Evolutionary conservation across 1,140 invertebrate species (phyloP), one percentile per base, ranked within the genome.

Genomic region (Drosophila leontia): DNA sequence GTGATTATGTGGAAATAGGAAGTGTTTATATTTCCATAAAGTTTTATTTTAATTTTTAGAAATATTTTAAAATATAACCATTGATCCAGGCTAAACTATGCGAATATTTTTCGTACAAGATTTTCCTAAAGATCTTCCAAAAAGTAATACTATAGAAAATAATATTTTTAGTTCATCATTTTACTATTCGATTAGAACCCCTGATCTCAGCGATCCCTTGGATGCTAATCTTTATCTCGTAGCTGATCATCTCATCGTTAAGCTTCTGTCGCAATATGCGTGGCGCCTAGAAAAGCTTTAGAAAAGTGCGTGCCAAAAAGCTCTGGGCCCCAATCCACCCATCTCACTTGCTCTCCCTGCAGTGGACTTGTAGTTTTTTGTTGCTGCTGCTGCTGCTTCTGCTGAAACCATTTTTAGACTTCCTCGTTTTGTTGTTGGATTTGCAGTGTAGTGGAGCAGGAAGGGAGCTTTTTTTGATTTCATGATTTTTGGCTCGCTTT

Each of bases 401-500:
- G 58, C 59, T 63, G 68, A 51, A 78, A 65, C 78, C 84, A 84
- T 84, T 88, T 88, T 88, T 88, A 90, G 85, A 85, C 88, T 88
- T 81, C 50, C 57, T 77, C 37, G 13, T 82, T 53, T 70, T 82
- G 63, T 75, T 81, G 79, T 53, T 76, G 55, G 67, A 83, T 90
- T 85, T 88, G 84, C 84, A 88, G 74, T 90, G 63, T 56, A 23
- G 53, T 56, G 53, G 35, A 56, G 53, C 53, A 55, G 34, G 34
- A 37, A 39, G 53, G 53, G 78, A 86, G 82, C 69, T 84, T 88
- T 88, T 88, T 75, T 88, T 83, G 61, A 51, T 58, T 71, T 78
- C 45, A 60, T 60, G 67, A 41, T 41, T 44, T 51, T 72, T 62
- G 48, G 60, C 60, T 45, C 7, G 56, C 23, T 50, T 45, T 69